Evolutionary conservation across 2,113 vertebrate genomes (phyloP), one percentile per base, ranked within the genome.

Genomic region (Eclectus roratus): DNA sequence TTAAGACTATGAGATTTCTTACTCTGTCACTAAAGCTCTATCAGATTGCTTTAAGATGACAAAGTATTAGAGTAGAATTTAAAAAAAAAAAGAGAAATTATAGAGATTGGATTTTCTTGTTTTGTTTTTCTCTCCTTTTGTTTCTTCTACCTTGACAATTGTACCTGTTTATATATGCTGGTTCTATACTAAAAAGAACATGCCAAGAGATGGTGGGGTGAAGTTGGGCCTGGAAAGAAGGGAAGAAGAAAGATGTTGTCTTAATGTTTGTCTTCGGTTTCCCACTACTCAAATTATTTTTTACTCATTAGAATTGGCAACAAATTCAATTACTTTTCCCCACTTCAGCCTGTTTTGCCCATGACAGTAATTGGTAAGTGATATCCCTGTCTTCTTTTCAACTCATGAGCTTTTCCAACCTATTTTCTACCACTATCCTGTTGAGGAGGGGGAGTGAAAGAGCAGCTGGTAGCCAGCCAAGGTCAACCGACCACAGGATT

Each of bases 401-500:
- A 4, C 2, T 2, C 17, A 5, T 19, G 25, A 39, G 7, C 7
- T n/a, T 77, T 77, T 68, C 15, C 13, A 9, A 68, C 17, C 18
- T 49, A 23, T 56, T 85, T 85, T 56, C 17, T 50, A 7, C 7
- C 23, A 10, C 2, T 35, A 2, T 44, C 9, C 7, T 44, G 2
- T 52, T 79, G 24, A 76, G 31, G 21, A 52, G 5, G 7, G 7
- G 2, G 6, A 37, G 6, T 18, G 4, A 74, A 23, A 56, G 31
- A 76, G 25, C 6, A 29, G 7, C 18, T 76, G 14, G 5, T 49
- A 41, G 14, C 13, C 3, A 8, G 28, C 6, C 25, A 83, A 74
- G 18, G 21, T 66, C 10, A 3, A 0, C 20, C 1, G 2, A 31
- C 15, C 13, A 70, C 4, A 43, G 4, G 6, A 8, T 35, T 53